Conservation (phyloP, 2,888 invertebrate species). For the Eretmocerus hayati region DNA sequence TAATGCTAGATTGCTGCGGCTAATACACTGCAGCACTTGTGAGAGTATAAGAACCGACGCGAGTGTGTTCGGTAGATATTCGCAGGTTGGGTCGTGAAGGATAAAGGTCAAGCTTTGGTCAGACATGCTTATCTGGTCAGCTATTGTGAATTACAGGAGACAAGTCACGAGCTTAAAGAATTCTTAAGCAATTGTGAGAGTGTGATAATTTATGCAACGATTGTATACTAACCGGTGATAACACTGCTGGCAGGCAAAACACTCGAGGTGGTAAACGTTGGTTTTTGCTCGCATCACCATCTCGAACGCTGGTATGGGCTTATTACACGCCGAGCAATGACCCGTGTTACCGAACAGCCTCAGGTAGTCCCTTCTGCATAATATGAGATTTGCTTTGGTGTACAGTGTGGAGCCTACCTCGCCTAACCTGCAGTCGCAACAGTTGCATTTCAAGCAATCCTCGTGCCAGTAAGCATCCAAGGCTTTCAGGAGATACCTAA, state of each 20-base stretch:
- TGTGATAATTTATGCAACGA: too few species aligned
- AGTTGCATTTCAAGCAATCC: conserved; percentile 94
- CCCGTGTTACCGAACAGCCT: conserved; percentile 96
- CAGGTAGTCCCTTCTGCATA: conserved; percentile 93
- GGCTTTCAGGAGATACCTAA: conserved; percentile 78
- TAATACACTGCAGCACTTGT: too few species aligned
- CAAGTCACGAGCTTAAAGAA: too few species aligned
- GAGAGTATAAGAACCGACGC: too few species aligned
- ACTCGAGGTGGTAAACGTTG: conserved; percentile 96
- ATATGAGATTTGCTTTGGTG: conserved; percentile 89
- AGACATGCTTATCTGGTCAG: too few species aligned
- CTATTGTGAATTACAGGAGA: too few species aligned
- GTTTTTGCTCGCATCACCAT: conserved; percentile 98
- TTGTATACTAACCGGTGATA: conserved; percentile 84
- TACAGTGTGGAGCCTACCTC: conserved; percentile 94
- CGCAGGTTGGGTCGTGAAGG: too few species aligned
- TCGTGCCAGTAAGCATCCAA: conserved; percentile 95
- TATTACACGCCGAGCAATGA: conserved; percentile 94
- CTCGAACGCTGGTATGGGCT: conserved; percentile 96
- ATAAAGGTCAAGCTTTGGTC: too few species aligned
- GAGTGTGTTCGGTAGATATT: too few species aligned
- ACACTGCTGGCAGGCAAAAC: conserved; percentile 97
- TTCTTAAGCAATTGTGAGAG: too few species aligned
- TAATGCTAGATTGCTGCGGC: too few species aligned
- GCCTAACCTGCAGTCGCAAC: conserved; percentile 93